A percentile compares a stretch with the other conserved stretches of the same genome.
These are phyloP conservation scores for Rhinophrynus dorsalis DNA, from an alignment of 2,797 vertebrate genomes.

Conservation along the genomic window DNA sequence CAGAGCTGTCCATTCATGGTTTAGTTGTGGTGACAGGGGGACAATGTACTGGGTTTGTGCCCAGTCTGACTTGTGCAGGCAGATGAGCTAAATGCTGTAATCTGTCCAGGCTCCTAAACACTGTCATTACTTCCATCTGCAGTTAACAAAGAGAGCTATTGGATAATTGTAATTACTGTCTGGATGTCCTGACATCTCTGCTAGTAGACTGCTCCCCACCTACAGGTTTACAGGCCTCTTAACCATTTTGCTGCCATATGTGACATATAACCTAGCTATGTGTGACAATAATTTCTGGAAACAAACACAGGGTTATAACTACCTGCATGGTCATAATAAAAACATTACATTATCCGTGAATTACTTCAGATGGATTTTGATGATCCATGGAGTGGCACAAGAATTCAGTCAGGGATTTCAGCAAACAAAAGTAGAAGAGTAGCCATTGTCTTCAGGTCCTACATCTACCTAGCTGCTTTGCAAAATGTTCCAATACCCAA, in stretches of 20 bases:
- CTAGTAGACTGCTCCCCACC: constrained; percentile 6
- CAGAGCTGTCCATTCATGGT: background rate
- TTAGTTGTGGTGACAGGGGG: constrained; percentile 31
- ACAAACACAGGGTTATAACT: no score
- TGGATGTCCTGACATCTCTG: constrained; percentile 43
- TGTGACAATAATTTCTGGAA: background rate
- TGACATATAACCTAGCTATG: constrained; percentile 5
- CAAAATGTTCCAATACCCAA: no score
- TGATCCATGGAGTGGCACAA: no score
- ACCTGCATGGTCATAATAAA: no score
- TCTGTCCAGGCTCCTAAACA: constrained; percentile 44
- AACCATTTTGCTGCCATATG: constrained; percentile 7
- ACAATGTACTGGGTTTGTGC: constrained; percentile 24
- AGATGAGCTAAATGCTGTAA: constrained; percentile 47
- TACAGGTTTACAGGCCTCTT: constrained; percentile 19
- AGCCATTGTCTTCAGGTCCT: no score
- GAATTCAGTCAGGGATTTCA: no score
- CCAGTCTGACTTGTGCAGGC: constrained; percentile 34
- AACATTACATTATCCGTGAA: no score
- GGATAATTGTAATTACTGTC: constrained; percentile 47
- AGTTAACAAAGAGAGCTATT: constrained; percentile 39
- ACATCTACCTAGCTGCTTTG: no score
- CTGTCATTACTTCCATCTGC: constrained; percentile 47
- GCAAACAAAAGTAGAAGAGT: no score
- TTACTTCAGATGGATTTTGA: no score